Conservation (phyloP, 2,797 vertebrate species). For the Acridotheres tristis region DNA sequence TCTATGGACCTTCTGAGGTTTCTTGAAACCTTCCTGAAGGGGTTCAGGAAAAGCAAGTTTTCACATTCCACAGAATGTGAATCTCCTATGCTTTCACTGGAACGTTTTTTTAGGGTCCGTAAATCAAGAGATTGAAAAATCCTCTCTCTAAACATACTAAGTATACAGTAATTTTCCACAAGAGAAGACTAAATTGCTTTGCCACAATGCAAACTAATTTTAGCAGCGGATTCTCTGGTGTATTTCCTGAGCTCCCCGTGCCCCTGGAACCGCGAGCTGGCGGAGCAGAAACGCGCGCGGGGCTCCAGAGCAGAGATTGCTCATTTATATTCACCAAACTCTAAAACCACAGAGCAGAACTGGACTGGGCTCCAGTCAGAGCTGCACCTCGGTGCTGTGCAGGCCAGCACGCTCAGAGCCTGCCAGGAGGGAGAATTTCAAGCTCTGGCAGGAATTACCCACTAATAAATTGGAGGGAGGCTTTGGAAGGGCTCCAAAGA, state of each 20-base stretch:
- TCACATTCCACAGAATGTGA: background rate
- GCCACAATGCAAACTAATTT: background rate
- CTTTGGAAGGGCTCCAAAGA: constrained; percentile 35
- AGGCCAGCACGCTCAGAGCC: background rate
- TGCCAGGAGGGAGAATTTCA: constrained; percentile 26
- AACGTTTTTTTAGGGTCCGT: background rate
- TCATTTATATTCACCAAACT: background rate
- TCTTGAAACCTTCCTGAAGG: background rate
- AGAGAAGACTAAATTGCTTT: background rate
- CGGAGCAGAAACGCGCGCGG: background rate
- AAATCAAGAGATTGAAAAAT: constrained; percentile 46
- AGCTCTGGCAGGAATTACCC: constrained; percentile 29
- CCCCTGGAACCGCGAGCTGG: background rate
- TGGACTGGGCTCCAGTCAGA: background rate
- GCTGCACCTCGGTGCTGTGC: background rate
- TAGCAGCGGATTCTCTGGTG: background rate
- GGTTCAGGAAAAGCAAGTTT: background rate
- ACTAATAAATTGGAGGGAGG: constrained; percentile 29
- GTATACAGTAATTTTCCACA: constrained; percentile 35
- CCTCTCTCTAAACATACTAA: background rate
- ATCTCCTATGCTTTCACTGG: background rate
- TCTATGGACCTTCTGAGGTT: background rate
- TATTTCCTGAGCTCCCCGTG: background rate
- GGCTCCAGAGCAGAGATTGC: background rate
- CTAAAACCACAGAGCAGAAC: background rate